Percentiles rank a stretch among this genome's conserved stretches.
Evolutionary conservation across 1,140 invertebrate genomes (phyloP).

Genomic region (Camponotus vicinus): DNA sequence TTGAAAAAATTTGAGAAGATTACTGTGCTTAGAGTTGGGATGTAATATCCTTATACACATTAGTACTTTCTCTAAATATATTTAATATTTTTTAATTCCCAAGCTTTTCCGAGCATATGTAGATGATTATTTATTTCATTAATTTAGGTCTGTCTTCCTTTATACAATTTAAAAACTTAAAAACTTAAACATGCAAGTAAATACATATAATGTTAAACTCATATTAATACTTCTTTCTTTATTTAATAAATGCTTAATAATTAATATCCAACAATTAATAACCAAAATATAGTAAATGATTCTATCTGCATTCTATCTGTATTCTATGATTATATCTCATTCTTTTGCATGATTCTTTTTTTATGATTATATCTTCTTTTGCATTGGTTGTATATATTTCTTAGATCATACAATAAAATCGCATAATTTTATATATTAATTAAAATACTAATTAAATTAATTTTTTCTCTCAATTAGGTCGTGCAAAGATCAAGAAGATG

Average conservation of each 20-base stretch:
- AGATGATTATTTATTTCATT: background rate
- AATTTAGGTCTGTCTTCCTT: background rate
- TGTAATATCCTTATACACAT: background rate
- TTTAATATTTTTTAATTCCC: background rate
- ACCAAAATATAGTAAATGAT: no score
- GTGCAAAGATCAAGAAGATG: constrained; percentile 89
- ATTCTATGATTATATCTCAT: no score
- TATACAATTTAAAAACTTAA: background rate
- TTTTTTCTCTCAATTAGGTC: constrained; percentile 85
- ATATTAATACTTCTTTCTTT: background rate
- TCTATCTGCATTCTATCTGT: no score
- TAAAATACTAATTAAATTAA: background rate
- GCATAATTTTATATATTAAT: background rate
- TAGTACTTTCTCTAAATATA: background rate
- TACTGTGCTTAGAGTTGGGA: background rate
- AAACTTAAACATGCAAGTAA: background rate
- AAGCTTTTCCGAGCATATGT: background rate
- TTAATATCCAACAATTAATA: no score
- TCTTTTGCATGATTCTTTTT: no score
- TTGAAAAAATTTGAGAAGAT: background rate
- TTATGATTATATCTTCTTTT: background rate
- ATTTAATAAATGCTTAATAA: no score
- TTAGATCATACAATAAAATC: background rate
- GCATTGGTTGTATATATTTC: background rate
- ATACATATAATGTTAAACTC: background rate